These are phyloP conservation scores for Conchocele bisecta DNA, from an alignment of 2,888 invertebrate species.

Conservation along the genomic window DNA sequence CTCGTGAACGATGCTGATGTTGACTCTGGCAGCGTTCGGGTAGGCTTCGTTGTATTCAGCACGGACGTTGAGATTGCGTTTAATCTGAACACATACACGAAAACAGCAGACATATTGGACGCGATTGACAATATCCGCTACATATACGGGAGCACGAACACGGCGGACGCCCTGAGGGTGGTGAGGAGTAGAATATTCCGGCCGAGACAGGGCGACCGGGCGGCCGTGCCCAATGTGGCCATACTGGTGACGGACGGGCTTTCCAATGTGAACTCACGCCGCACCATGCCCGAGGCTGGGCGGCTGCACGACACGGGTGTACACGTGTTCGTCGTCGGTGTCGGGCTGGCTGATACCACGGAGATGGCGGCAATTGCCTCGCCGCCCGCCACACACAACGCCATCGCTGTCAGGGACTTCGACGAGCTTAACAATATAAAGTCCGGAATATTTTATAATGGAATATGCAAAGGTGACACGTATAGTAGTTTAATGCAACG, in stretches of 20 bases:
- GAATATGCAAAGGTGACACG: too few species aligned
- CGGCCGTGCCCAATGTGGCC: slow-evolving; percentile 72
- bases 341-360: slow-evolving; percentile 73
- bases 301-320: slow-evolving; percentile 67
- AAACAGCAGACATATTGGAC: slow-evolving; percentile 62
- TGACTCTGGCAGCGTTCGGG: slow-evolving; percentile 69
- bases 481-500: too few species aligned
- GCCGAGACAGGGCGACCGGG: slow-evolving; percentile 72
- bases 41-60: slow-evolving; percentile 75
- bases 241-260: slow-evolving; percentile 79
- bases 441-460: too few species aligned
- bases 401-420: slow-evolving; percentile 70
- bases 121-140: slow-evolving; percentile 75
- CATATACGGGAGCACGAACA: slow-evolving; percentile 77
- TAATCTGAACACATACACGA: slow-evolving; percentile 69
- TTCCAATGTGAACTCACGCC: slow-evolving; percentile 75
- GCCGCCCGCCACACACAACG: slow-evolving; percentile 65
- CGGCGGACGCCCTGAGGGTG: slow-evolving; percentile 71
- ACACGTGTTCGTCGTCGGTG: slow-evolving; percentile 73
- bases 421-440: slow-evolving; percentile 63
- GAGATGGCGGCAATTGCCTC: slow-evolving; percentile 76
- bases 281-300: slow-evolving; percentile 72
- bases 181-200: slow-evolving; percentile 74
- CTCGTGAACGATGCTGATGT: slow-evolving; percentile 70
- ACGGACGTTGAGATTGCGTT: slow-evolving; percentile 73